A percentile compares a stretch with the other conserved stretches of the same genome.
These are phyloP conservation scores for Vollenhovia emeryi DNA, from an alignment of 1,140 invertebrate species.

Conservation along the genomic window DNA sequence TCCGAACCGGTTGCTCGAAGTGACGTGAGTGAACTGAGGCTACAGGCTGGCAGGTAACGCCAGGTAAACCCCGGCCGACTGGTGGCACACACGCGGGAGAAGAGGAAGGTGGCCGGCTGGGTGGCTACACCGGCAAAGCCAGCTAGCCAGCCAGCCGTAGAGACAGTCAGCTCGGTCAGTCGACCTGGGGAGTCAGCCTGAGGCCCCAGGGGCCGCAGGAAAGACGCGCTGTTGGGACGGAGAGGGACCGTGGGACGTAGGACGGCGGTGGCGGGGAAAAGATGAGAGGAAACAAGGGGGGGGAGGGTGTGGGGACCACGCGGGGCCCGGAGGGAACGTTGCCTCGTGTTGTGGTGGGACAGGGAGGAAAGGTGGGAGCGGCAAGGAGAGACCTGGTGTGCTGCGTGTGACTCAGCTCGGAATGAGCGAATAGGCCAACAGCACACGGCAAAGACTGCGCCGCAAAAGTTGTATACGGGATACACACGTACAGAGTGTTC, in stretches of 20 bases:
- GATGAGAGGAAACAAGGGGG: conserved; percentile 20
- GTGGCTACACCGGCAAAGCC: conserved; percentile 61
- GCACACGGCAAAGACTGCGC: conserved; percentile 76
- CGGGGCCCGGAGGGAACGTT: conserved; percentile 31
- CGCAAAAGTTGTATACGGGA: conserved; percentile 32
- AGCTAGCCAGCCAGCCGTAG: conserved; percentile 64
- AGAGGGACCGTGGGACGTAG: conserved; percentile 37
- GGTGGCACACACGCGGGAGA: conserved; percentile 66
- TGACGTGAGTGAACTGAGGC: conserved; percentile 85
- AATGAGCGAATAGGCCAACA: conserved; percentile 77
- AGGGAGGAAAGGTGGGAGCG: conserved; percentile 48
- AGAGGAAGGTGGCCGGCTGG: conserved; percentile 69
- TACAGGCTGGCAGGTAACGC: conserved; percentile 83
- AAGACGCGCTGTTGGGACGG: conserved; percentile 57
- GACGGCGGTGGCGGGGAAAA: conserved; percentile 13
- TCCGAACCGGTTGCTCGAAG: conserved; percentile 84
- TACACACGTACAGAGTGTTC: conserved; percentile 64
- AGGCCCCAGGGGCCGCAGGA: conserved; percentile 69
- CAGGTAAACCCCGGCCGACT: conserved; percentile 81
- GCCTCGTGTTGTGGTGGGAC: conserved; percentile 29
- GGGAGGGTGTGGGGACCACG: neutral
- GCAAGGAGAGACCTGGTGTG: conserved; percentile 57
- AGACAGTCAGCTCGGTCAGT: conserved; percentile 72
- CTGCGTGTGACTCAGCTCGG: conserved; percentile 79
- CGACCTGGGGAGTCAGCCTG: conserved; percentile 75